These are phyloP conservation scores for Poecilia wingei DNA, from an alignment of 2,797 vertebrate genomes.

Conservation along the genomic window DNA sequence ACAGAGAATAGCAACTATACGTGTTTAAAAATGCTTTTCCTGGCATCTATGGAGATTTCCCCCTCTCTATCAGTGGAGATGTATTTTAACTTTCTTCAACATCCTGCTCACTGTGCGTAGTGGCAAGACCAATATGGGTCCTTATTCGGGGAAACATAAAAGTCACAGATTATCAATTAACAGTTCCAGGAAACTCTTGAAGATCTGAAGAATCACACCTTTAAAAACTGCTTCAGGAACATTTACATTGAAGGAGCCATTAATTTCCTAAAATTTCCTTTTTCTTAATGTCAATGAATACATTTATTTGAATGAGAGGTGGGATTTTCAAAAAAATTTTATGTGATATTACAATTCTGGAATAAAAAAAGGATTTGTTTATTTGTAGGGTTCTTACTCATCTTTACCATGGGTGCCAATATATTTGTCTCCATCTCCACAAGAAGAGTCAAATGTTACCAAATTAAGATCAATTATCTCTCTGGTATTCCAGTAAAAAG, in stretches of 20 bases:
- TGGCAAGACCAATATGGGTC: background rate
- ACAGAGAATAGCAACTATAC: background rate
- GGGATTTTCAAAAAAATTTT: too few species aligned
- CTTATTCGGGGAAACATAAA: background rate
- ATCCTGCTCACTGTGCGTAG: background rate
- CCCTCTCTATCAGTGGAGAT: background rate
- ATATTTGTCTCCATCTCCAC: background rate
- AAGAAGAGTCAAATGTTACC: background rate
- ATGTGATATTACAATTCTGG: background rate
- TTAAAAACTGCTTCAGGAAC: background rate
- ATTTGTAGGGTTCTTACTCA: background rate
- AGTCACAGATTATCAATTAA: background rate
- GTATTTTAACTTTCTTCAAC: background rate
- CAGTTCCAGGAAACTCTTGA: conserved; percentile 1
- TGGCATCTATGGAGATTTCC: background rate
- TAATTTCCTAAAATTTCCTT: background rate
- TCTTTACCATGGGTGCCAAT: background rate
- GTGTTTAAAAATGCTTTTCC: background rate
- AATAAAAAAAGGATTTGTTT: background rate
- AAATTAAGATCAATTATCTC: background rate
- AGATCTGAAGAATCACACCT: background rate
- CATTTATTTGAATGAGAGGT: background rate
- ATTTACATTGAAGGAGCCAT: background rate
- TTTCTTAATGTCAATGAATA: background rate
- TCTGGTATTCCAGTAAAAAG: background rate